Percentiles rank a stretch among this genome's conserved stretches.
phyloP scores from a whole-genome alignment of 1,140 invertebrate species.

The Drosophila yakuba region DNA sequence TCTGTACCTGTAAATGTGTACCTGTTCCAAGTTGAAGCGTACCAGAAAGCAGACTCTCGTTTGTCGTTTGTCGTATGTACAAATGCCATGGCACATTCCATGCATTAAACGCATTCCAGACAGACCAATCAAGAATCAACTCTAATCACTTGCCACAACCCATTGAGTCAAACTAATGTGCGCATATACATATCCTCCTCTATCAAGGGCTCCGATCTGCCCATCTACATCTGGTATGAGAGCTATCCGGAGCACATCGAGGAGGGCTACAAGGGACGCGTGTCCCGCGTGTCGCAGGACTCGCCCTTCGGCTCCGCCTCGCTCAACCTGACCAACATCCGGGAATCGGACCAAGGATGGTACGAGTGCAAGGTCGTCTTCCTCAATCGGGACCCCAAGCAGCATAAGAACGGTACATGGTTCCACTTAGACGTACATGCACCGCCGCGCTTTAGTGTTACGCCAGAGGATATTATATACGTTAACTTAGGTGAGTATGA shows the following conservation, averaged over 20 bases:
- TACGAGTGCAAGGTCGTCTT: conserved; percentile 98
- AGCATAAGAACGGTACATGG: conserved; percentile 97
- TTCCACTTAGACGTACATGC: conserved; percentile 98
- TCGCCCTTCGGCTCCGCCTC: conserved; percentile 95
- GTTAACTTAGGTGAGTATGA: conserved; percentile 91
- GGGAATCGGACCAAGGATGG: conserved; percentile 97
- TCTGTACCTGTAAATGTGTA: conserved; percentile 33
- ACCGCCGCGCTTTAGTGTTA: conserved; percentile 96
- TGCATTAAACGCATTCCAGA: conserved; percentile 44
- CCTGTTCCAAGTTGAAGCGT: conserved; percentile 27
- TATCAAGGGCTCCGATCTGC: conserved; percentile 92
- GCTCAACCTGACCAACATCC: conserved; percentile 96
- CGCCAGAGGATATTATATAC: conserved; percentile 96
- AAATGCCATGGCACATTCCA: conserved; percentile 49
- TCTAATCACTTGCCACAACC: not conserved
- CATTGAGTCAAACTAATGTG: conserved; percentile 4
- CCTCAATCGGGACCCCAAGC: conserved; percentile 95
- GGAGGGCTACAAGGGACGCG: conserved; percentile 95
- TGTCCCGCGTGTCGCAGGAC: conserved; percentile 93
- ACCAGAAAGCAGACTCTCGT: conserved; percentile 34
- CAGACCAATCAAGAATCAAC: conserved; percentile 30
- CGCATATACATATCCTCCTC: not conserved
- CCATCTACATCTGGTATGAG: conserved; percentile 99
- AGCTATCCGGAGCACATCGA: conserved; percentile 97
- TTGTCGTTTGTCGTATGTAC: conserved; percentile 48